Evolutionary conservation across 2,888 invertebrate genomes (phyloP), one percentile per base, ranked within the genome.

Genomic region (Pristionchus arcanus): DNA sequence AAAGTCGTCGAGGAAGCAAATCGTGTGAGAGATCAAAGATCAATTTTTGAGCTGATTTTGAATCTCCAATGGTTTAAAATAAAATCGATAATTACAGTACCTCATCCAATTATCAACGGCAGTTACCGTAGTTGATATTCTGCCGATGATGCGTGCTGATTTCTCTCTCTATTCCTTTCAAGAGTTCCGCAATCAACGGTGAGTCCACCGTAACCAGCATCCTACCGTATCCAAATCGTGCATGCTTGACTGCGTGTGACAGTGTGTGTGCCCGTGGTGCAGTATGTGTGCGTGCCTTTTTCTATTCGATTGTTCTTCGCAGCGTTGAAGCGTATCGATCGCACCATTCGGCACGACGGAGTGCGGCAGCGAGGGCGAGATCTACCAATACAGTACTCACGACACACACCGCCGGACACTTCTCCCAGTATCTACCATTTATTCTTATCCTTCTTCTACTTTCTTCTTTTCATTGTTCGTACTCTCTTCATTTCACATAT

Each of bases 41-140:
- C 83, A 83, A 83, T 21, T 21, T 81, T 34, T 71, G 63, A n/a
- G 28, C 66, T 25, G n/a, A 4, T 66, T n/a, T 66, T 11, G 25
- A 28, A 28, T 68, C n/a, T 68, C 28, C 68, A 4, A 31, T 28
- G n/a, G 34, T 11, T 34, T 37, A 31, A 15, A 31, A 1, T 77
- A 2, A 19, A 77, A 84, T 55, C 31, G 34, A 31, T 84, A 25
- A 55, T 90, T 92, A 53, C 91, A 94, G 93, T 94, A 95, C 90
- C 93, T 94, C 90, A 93, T 91, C 90, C 94, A 94, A 92, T 90
- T 94, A 28, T 90, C 92, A 83, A 91, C 94, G n/a, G 92, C 94
- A 34, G 87, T 94, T n/a, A 91, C 93, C 34, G 92, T 94, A 19
- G 92, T 94, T 53, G 94, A 93, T 85, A 93, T 94, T 81, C 84